phyloP scores from a whole-genome alignment of 2,888 invertebrate genomes.

The Hoplodrina ambigua region DNA sequence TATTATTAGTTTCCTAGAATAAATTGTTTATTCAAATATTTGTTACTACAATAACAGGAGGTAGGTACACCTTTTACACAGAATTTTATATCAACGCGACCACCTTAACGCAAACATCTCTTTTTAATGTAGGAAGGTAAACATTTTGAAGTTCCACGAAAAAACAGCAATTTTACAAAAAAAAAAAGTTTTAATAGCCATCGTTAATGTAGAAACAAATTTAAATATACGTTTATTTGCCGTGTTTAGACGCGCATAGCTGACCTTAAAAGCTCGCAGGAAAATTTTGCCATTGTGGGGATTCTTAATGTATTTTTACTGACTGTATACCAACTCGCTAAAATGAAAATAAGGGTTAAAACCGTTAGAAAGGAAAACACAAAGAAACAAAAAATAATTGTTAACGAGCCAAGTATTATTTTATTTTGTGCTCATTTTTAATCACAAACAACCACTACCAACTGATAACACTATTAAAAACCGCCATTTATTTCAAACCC shows the following conservation, averaged over 20 bases:
- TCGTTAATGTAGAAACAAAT: constrained; percentile 51
- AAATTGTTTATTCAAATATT: not conserved
- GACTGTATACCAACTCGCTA: constrained; percentile 30
- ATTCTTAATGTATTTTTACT: constrained; percentile 59
- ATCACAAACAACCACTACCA: not conserved
- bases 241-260: constrained; percentile 54
- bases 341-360: constrained; percentile 53
- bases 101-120: constrained; percentile 12
- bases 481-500: constrained; percentile 12
- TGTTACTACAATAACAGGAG: not conserved
- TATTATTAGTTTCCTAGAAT: not conserved
- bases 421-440: not conserved
- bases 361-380: constrained; percentile 10
- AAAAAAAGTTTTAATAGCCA: constrained; percentile 56
- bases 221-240: constrained; percentile 58
- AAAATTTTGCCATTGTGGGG: constrained; percentile 48
- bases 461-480: constrained; percentile 6
- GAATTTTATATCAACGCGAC: constrained; percentile 25
- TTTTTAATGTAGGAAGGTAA: constrained; percentile 33
- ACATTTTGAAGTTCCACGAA: constrained; percentile 39
- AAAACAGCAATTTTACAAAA: constrained; percentile 49
- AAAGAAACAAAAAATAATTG: constrained; percentile 18
- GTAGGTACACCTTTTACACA: not conserved
- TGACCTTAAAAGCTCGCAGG: constrained; percentile 53
- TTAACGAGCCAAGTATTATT: not conserved